These are phyloP conservation scores for Ephydatia muelleri DNA, from an alignment of 37 sponge, comb jelly and placozoan genomes.

Conservation along the genomic window DNA sequence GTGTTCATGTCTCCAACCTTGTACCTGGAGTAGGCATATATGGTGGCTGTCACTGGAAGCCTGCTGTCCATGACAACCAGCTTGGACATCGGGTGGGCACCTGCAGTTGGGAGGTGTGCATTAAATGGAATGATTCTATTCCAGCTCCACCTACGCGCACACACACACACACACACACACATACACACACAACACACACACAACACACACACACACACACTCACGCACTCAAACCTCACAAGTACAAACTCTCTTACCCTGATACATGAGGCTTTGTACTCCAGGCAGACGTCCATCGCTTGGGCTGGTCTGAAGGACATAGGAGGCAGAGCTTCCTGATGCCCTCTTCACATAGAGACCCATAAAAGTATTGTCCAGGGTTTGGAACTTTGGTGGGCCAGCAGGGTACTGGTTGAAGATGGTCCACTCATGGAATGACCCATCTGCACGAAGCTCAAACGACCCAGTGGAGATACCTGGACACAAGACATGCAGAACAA, in stretches of 20 bases:
- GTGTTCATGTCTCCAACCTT: conserved; percentile 22
- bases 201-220: neutral
- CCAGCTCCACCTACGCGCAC: neutral
- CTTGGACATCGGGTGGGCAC: neutral
- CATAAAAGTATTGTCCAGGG: conserved; percentile 30
- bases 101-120: neutral
- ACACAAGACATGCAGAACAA: too few relatives aligned
- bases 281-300: conserved; percentile 7
- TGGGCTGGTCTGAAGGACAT: conserved; percentile 16
- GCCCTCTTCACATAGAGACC: conserved; percentile 1
- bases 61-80: neutral
- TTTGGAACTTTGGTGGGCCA: conserved; percentile 26
- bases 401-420: conserved; percentile 51
- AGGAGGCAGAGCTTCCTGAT: neutral
- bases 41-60: conserved; percentile 1
- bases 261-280: conserved; percentile 6
- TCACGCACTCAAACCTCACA: neutral
- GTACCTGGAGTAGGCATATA: conserved; percentile 20
- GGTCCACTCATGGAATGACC: conserved; percentile 28
- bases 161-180: too few relatives aligned
- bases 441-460: conserved; percentile 37
- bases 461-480: conserved; percentile 34
- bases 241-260: neutral
- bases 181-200: too few relatives aligned
- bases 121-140: neutral